These are phyloP conservation scores for Temnothorax curvispinosus DNA, from an alignment of 1,140 invertebrate genomes.

Conservation along the genomic window DNA sequence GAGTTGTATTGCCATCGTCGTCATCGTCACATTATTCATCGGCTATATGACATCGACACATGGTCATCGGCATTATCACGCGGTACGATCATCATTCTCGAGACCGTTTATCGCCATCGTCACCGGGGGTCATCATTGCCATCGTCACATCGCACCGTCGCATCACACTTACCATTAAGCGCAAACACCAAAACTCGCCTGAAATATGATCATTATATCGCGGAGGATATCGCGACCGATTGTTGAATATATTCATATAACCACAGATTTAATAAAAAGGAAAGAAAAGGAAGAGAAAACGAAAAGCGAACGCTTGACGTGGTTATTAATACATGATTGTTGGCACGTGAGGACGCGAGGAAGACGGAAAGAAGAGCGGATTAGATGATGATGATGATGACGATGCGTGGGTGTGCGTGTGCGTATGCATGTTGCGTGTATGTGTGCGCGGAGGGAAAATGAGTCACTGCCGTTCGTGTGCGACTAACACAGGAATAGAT, in stretches of 20 bases:
- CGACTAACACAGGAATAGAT: conserved; percentile 64
- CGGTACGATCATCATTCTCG: conserved; percentile 43
- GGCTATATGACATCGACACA: conserved; percentile 60
- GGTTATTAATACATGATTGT: conserved; percentile 37
- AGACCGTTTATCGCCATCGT: conserved; percentile 43
- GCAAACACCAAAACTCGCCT: conserved; percentile 67
- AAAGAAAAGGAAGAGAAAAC: background rate
- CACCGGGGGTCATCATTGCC: conserved; percentile 35
- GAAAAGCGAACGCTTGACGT: conserved; percentile 15
- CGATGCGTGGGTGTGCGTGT: conserved; percentile 32
- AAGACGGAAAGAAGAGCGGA: background rate
- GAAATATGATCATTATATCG: conserved; percentile 67
- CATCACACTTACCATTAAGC: conserved; percentile 56
- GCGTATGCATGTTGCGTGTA: conserved; percentile 1
- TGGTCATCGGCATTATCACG: conserved; percentile 51
- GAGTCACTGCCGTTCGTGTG: conserved; percentile 71
- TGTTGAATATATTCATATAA: conserved; percentile 61
- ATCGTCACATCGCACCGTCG: conserved; percentile 55
- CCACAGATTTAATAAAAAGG: conserved; percentile 45
- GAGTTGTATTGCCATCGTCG: conserved; percentile 77
- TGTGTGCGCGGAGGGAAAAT: conserved; percentile 25
- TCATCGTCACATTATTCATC: conserved; percentile 67
- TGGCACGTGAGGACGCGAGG: conserved; percentile 7
- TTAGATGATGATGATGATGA: conserved; percentile 60
- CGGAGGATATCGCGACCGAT: conserved; percentile 42